Evolutionary conservation across 2,113 vertebrate genomes (phyloP), one percentile per base, ranked within the genome.

Genomic region (Amblyornis subalaris): DNA sequence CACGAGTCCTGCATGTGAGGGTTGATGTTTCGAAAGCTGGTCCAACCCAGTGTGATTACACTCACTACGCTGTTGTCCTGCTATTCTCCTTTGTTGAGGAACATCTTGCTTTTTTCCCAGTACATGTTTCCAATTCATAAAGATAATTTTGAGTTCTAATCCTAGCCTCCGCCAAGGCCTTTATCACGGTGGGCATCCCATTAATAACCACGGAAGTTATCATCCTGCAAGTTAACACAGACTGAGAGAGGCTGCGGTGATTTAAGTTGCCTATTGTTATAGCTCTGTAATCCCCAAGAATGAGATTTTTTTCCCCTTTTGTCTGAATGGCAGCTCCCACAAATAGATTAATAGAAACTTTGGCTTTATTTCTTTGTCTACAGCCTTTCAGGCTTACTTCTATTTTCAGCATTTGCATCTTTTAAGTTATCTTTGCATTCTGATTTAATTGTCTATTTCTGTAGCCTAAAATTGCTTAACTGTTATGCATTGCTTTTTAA

Each of bases 1-100:
- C 35, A 14, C 0, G 0, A 1, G 2, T 62, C 23, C 18, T 60
- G 26, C 1, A 0, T 29, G 23, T 2, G 1, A 25, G 12, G 38
- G 20, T 16, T 12, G 26, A 4, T 35, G 10, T 50, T 83, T 42
- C 31, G 40, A 69, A 89, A 38, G 23, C 35, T 91, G 1, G 0
- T 29, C 23, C 33, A 19, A 24, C 14, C 24, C 2, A 0, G 1
- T 12, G 28, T n/a, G 12, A 33, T 51, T 74, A 8, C 7, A 20
- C 3, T 18, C 17, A 9, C 35, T 28, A 19, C 29, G 9, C 25
- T 45, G 25, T 23, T 25, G 45, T 45, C 50, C 60, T 20, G 10
- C 11, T 7, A 11, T 58, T 42, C 51, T 65, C 67, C 54, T 87
- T 58, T 58, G 24, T 36, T 72, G 66, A 77, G 64, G 1, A 45